Percentiles rank a stretch among this genome's conserved stretches.
phyloP scores from a whole-genome alignment of 2,888 invertebrate genomes.

The Graphium colonna region DNA sequence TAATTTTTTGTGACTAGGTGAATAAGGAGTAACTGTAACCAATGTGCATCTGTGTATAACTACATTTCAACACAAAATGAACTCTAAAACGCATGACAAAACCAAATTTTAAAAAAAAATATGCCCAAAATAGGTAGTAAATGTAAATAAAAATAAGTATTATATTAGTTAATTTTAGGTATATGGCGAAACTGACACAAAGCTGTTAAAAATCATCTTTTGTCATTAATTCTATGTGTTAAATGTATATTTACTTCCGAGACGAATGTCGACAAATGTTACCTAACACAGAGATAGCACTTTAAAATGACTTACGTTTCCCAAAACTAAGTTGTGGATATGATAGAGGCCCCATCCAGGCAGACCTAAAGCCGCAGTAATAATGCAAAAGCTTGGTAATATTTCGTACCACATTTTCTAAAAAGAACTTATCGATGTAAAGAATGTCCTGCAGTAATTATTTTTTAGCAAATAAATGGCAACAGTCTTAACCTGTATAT shows the following conservation, averaged over 20 bases:
- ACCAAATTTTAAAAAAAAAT: too few relatives aligned
- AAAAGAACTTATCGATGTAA: neutral
- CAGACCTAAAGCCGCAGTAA: conserved; percentile 78
- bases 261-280: conserved; percentile 36
- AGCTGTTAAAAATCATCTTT: too few relatives aligned
- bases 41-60: too few relatives aligned
- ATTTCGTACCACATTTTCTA: conserved; percentile 86
- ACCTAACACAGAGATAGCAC: conserved; percentile 46
- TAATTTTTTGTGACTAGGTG: too few relatives aligned
- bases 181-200: too few relatives aligned
- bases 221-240: too few relatives aligned
- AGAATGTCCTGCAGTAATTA: neutral
- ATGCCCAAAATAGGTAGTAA: too few relatives aligned
- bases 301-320: conserved; percentile 81
- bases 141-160: too few relatives aligned
- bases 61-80: too few relatives aligned
- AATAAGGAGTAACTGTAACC: too few relatives aligned
- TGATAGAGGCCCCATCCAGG: conserved; percentile 83
- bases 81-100: too few relatives aligned
- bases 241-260: neutral
- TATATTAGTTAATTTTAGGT: too few relatives aligned
- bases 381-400: conserved; percentile 81
- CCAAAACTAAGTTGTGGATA: conserved; percentile 79
- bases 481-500: neutral
- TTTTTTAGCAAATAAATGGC: neutral